Conservation (phyloP, 2,797 vertebrate species). For the Limnodromus scolopaceus region DNA sequence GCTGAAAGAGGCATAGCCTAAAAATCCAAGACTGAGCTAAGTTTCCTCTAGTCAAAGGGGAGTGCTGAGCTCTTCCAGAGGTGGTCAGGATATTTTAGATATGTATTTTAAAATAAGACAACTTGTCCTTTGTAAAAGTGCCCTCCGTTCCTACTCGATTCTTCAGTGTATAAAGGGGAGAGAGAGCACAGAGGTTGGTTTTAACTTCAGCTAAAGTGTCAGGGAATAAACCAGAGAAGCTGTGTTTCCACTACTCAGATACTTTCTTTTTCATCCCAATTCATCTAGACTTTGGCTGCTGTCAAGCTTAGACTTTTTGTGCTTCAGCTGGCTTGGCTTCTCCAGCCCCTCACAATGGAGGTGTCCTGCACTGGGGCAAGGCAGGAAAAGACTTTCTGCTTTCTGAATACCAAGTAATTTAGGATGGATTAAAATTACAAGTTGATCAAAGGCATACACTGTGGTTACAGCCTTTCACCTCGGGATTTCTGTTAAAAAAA, state of each 20-base stretch:
- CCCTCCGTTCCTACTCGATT: fast-evolving
- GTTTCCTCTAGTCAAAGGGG: neutral
- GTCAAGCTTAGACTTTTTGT: neutral
- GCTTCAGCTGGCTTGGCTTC: neutral
- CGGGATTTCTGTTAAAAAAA: neutral
- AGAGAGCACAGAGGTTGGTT: neutral
- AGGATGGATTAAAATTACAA: neutral
- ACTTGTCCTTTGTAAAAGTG: neutral
- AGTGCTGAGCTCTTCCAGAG: neutral
- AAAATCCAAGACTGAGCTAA: neutral
- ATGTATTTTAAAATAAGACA: neutral
- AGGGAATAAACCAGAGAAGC: neutral
- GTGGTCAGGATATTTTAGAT: neutral
- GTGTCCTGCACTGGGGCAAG: neutral
- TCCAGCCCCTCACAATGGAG: neutral
- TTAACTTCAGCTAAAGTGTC: neutral
- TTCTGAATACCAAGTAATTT: neutral
- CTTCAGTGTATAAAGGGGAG: neutral
- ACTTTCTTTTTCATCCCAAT: neutral
- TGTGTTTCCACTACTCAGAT: neutral
- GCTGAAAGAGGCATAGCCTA: neutral
- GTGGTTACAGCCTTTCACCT: neutral
- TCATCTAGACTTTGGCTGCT: fast-evolving
- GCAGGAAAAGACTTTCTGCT: neutral
- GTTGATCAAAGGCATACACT: neutral